Percentiles rank a stretch among this genome's conserved stretches.
These are phyloP conservation scores for Gymnoscopelus microlampas DNA, from an alignment of 2,797 vertebrate genomes.

Conservation along the genomic window DNA sequence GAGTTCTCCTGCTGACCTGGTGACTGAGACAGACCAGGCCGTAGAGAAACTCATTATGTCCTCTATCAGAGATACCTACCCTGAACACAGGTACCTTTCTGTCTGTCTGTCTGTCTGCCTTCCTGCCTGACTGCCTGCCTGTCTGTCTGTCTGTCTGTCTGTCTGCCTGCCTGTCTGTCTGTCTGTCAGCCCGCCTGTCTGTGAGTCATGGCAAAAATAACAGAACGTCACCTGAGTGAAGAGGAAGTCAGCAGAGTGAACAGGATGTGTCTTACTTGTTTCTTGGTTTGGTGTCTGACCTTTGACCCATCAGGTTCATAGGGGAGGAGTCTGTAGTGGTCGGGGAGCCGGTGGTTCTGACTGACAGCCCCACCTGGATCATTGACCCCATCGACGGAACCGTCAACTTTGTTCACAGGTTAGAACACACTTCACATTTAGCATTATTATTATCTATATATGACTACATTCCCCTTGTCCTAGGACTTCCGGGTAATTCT, in stretches of 20 bases:
- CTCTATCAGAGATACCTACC: slow-evolving; percentile 90
- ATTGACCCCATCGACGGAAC: slow-evolving; percentile 96
- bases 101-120: background rate
- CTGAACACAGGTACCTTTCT: slow-evolving; percentile 86
- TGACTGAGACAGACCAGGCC: slow-evolving; percentile 95
- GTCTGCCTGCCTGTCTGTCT: background rate
- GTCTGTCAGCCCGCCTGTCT: too few relatives aligned
- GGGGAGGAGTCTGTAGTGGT: slow-evolving; percentile 96
- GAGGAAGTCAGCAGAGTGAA: too few relatives aligned
- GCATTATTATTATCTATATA: too few relatives aligned
- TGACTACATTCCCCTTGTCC: too few relatives aligned
- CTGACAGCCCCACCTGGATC: slow-evolving; percentile 91
- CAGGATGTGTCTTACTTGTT: background rate
- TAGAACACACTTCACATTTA: background rate
- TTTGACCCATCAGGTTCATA: slow-evolving; percentile 84
- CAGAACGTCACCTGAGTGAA: too few relatives aligned
- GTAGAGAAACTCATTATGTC: slow-evolving; percentile 93
- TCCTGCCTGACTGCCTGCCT: too few relatives aligned
- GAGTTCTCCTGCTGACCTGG: slow-evolving; percentile 91
- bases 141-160: background rate
- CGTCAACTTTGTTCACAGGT: slow-evolving; percentile 96
- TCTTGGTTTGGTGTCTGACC: slow-evolving; percentile 14
- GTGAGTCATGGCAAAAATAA: too few relatives aligned
- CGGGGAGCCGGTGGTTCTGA: slow-evolving; percentile 85
- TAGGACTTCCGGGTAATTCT: too few relatives aligned